Base-by-base conservation (phyloP, 2,888 invertebrate genomes). In the Drosophila kanekoi region DNA sequence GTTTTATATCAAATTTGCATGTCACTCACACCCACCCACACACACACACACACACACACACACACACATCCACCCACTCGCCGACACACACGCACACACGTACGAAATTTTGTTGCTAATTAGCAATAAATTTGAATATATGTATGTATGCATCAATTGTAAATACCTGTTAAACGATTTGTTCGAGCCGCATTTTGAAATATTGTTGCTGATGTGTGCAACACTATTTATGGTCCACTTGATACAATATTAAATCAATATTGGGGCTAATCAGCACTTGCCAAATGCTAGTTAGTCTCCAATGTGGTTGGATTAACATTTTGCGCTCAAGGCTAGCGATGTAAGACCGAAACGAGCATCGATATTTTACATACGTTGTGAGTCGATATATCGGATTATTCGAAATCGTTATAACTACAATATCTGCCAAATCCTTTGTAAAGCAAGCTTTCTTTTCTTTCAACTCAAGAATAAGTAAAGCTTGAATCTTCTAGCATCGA, bases 1-100 rank as follows among this genome's bases (percentile, higher is more conserved):
- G 84, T 77, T 89, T 75, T 68, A 77, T 61, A 82, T 89, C 70
- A 79, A 77, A 89, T 89, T 82, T 89, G 74, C 80, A 86, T 85
- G 74, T 56, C 71, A 81, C 23, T 20, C 59, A 59, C 58, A 53
- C 62, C 51, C 44, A n/a, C 54, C 8, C 52, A 28, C 66, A 16
- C 57, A 33, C 47, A 18, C 47, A 18, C 28, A 45, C 23, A 14
- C 16, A 16, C 32, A 43, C 43, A 18, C 5, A 20, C 20, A 20
- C 44, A 57, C 54, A n/a, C 59, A 59, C 58, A 53, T 59, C 51
- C 44, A n/a, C 54, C 8, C 52, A 28, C 66, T 14, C 57, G 28
- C 47, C 16, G 43, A 18, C 28, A 45, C 23, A 14, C 8, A 52
- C 51, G 16, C 47, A 20, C 28, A 45, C 23, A 16, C 16, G n/a